Evolutionary conservation across 2,113 vertebrate species (phyloP).

Genomic region (Apaloderma vittatum): DNA sequence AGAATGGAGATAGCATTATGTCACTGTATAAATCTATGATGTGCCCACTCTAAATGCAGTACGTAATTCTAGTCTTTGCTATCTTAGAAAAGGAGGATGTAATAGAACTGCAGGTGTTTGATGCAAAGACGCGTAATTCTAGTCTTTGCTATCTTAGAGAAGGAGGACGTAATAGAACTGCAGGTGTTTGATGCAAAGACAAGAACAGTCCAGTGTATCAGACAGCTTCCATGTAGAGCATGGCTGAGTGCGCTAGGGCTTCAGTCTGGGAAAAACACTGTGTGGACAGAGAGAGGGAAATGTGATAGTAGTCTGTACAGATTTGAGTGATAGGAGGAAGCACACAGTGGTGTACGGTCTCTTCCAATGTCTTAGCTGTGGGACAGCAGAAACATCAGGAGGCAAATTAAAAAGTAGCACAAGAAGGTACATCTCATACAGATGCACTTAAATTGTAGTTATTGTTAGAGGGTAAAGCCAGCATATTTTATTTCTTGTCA

Average conservation of each 20-base stretch:
- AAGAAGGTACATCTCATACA: neutral
- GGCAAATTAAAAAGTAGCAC: neutral
- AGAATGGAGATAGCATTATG: neutral
- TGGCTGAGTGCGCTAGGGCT: neutral
- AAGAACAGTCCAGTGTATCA: neutral
- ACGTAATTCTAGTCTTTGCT: neutral
- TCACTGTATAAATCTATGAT: neutral
- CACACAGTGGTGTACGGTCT: neutral
- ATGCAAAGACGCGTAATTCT: neutral
- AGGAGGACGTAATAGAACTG: neutral
- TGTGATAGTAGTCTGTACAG: neutral
- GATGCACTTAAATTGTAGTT: neutral
- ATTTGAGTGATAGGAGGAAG: neutral
- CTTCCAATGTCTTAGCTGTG: neutral
- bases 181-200: neutral
- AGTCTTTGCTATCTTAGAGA: neutral
- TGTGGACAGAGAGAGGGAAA: neutral
- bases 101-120: neutral
- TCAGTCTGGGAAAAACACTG: neutral
- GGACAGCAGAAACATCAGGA: neutral
- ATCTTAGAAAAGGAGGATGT: neutral
- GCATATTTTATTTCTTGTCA: neutral
- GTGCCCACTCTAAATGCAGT: neutral
- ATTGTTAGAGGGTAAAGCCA: neutral
- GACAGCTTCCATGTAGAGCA: neutral